Conservation (phyloP, 2,797 vertebrate genomes). For the Chromis chromis region DNA sequence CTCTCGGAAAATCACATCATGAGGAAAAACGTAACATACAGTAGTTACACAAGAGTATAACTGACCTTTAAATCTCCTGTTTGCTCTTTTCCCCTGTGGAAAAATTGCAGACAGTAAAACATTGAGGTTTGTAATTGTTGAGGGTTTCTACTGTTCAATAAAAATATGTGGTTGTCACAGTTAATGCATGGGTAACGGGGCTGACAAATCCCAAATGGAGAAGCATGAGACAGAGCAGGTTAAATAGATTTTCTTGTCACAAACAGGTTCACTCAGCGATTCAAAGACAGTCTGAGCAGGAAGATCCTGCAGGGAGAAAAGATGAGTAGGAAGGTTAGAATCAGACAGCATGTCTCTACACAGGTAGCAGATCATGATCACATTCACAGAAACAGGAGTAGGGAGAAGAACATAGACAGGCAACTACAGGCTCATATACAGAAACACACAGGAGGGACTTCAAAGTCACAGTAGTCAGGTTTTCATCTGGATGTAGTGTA, state of each 20-base stretch:
- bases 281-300: neutral
- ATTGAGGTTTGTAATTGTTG: neutral
- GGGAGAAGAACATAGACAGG: neutral
- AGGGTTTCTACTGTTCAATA: neutral
- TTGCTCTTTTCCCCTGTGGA: neutral
- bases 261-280: slow-evolving; percentile 4
- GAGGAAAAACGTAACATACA: too few relatives aligned
- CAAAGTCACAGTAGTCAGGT: neutral
- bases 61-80: neutral
- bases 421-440: neutral
- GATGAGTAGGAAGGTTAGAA: neutral
- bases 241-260: slow-evolving; percentile 3
- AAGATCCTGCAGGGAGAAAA: slow-evolving; percentile 7
- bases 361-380: neutral
- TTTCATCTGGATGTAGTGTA: neutral
- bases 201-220: neutral
- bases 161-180: neutral
- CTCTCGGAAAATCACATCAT: too few relatives aligned
- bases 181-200: neutral
- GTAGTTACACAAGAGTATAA: too few relatives aligned
- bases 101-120: neutral
- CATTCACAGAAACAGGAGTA: neutral
- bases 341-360: slow-evolving; percentile 4
- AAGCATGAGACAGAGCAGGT: neutral
- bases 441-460: neutral